Evolutionary conservation across 2,888 invertebrate genomes (phyloP).

Genomic region (Euclidia mi): DNA sequence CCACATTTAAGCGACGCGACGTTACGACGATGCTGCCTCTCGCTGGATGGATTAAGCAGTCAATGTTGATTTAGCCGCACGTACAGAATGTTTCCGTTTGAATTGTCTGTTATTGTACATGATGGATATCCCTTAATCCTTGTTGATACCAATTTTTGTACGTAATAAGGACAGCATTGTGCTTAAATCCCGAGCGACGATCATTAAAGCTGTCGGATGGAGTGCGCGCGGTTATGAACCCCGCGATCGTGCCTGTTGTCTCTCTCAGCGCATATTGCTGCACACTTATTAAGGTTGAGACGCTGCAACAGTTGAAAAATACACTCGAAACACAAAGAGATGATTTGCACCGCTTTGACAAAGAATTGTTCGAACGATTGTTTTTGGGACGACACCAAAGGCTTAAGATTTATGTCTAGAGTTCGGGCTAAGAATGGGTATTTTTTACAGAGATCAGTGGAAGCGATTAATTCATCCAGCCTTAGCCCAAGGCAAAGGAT

Average conservation of each 20-base stretch:
- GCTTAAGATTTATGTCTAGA: slow-evolving; percentile 28
- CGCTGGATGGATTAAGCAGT: slow-evolving; percentile 56
- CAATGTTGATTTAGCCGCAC: slow-evolving; percentile 37
- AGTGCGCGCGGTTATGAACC: slow-evolving; percentile 70
- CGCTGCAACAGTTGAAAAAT: too few relatives aligned
- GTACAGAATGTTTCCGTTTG: slow-evolving; percentile 35
- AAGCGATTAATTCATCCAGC: too few relatives aligned
- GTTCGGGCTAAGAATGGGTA: too few relatives aligned
- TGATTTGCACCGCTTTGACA: slow-evolving; percentile 41
- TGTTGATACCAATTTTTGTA: slow-evolving; percentile 31
- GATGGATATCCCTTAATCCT: slow-evolving; percentile 33
- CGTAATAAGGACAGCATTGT: slow-evolving; percentile 55
- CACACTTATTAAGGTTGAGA: too few relatives aligned
- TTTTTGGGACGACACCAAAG: slow-evolving; percentile 26
- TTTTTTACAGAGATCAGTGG: too few relatives aligned
- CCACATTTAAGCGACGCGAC: too few relatives aligned
- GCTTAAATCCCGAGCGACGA: slow-evolving; percentile 58
- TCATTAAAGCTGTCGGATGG: slow-evolving; percentile 67
- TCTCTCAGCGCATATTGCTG: too few relatives aligned
- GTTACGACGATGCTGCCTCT: slow-evolving; percentile 59
- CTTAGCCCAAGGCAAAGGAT: too few relatives aligned
- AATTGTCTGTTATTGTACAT: slow-evolving; percentile 17
- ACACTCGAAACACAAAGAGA: slow-evolving; percentile 52
- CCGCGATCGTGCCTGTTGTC: too few relatives aligned
- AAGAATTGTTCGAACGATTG: slow-evolving; percentile 35